A percentile compares a stretch with the other conserved stretches of the same genome.
These are phyloP conservation scores for Clostera curtula DNA, from an alignment of 2,888 invertebrate genomes.

Conservation along the genomic window DNA sequence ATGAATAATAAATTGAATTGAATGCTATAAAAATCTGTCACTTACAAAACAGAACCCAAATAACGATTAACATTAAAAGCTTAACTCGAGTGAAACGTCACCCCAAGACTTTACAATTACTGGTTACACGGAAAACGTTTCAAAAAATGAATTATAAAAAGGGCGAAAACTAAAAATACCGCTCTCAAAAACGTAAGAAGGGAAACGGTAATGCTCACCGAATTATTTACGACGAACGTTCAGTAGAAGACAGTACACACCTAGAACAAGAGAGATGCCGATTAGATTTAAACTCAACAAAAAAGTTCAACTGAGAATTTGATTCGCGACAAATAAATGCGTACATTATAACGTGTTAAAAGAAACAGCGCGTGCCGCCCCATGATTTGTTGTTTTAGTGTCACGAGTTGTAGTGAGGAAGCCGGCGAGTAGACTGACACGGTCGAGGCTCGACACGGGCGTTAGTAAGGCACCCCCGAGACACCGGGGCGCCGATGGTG, in stretches of 20 bases:
- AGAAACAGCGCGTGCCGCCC: constrained; percentile 30
- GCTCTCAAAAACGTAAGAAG: constrained; percentile 14
- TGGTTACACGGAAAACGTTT: constrained; percentile 5
- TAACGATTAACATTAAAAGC: not conserved
- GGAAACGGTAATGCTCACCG: constrained; percentile 38
- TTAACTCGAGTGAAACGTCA: too few relatives aligned
- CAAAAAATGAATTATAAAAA: constrained; percentile 6
- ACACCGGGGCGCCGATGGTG: constrained; percentile 62
- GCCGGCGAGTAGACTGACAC: constrained; percentile 53
- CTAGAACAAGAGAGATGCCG: constrained; percentile 46
- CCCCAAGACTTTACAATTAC: too few relatives aligned
- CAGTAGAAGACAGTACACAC: constrained; percentile 36
- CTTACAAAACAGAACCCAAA: too few relatives aligned
- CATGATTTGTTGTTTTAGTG: constrained; percentile 14
- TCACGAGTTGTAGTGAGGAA: constrained; percentile 40
- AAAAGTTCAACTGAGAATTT: constrained; percentile 1
- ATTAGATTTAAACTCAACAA: constrained; percentile 22
- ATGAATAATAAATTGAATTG: too few relatives aligned
- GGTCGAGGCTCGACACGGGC: constrained; percentile 46
- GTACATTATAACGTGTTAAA: constrained; percentile 34
- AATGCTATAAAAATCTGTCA: too few relatives aligned
- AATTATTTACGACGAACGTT: constrained; percentile 30
- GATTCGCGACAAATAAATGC: constrained; percentile 11
- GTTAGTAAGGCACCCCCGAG: constrained; percentile 61
- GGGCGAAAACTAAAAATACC: constrained; percentile 13